Base-by-base conservation (phyloP, 2,113 vertebrate species). In the Solea solea region DNA sequence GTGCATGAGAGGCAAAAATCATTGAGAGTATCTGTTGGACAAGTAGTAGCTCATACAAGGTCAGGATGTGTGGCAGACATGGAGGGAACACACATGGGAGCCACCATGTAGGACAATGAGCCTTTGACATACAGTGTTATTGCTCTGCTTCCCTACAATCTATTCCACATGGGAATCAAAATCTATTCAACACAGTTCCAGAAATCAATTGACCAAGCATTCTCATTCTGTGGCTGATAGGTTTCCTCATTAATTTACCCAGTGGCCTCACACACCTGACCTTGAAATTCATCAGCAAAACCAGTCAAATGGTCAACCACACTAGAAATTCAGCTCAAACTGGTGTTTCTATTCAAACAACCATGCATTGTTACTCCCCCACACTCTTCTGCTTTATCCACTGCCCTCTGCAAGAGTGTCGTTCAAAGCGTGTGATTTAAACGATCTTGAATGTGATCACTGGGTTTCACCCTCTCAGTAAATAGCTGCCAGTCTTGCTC, bases 281-380 rank as follows among this genome's bases (percentile, higher is more conserved):
- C 72, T 78, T 81, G 49, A 61, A 69, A 51, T 68, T 21, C 45
- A n/a, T 40, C 69, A 34, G n/a, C 46, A 21, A 15, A 51, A 34
- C 34, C n/a, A 51, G 15, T 0, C 5, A 21, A 28, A 9, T 58
- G 51, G 54, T 75, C n/a, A 68, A 25, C 34, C 34, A 13, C 50
- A 46, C 28, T 69, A 15, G 25, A 21, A 60, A 69, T 50, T 57
- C 41, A 39, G 8, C 5, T 34, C 34, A 34, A 34, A 34, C 34
- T 34, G 34, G 34, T 34, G 34, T 34, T 34, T 34, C 34, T 34
- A 34, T 34, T 34, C 34, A 34, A 34, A 34, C 34, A 34, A 34
- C 34, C 34, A 34, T 34, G 3, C 44, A 16, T 39, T 44, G 42
- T 44, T 44, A 44, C n/a, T 56, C 48, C 48, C 48, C 8, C 14